Percentiles rank a stretch among this genome's conserved stretches.
These are phyloP conservation scores for Bovichtus variegatus DNA, from an alignment of 2,797 vertebrate genomes.

Conservation along the genomic window DNA sequence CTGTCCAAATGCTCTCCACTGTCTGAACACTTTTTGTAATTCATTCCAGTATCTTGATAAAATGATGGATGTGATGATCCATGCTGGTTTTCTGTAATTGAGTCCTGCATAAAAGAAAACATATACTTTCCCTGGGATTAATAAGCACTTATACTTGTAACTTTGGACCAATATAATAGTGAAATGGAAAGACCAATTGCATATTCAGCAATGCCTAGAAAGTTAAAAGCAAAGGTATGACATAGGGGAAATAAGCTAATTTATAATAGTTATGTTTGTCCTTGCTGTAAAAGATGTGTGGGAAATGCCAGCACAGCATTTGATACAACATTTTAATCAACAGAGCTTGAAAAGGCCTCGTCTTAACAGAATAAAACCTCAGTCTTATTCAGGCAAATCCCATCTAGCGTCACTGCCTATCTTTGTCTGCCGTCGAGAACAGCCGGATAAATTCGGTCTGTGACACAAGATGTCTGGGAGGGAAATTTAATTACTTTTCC, in stretches of 20 bases:
- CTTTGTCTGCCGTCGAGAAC: constrained; percentile 57
- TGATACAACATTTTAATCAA: constrained; percentile 67
- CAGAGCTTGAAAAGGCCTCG: constrained; percentile 48
- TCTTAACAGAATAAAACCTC: constrained; percentile 58
- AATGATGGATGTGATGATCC: constrained; percentile 25
- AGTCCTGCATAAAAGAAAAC: constrained; percentile 56
- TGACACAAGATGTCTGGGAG: constrained; percentile 70
- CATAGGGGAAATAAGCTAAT: constrained; percentile 19
- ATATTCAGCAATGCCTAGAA: constrained; percentile 34
- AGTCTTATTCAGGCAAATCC: constrained; percentile 56
- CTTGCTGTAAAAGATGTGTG: constrained; percentile 44
- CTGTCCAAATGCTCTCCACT: not conserved
- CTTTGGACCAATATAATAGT: constrained; percentile 62
- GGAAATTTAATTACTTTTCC: constrained; percentile 78
- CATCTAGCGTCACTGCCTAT: constrained; percentile 47
- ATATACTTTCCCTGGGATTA: constrained; percentile 54
- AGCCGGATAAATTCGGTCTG: constrained; percentile 50
- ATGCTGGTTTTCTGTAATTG: constrained; percentile 56
- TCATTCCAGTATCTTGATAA: constrained; percentile 38
- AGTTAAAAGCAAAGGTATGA: constrained; percentile 47
- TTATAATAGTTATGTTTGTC: constrained; percentile 47
- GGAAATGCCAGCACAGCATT: constrained; percentile 47
- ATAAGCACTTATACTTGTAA: constrained; percentile 45
- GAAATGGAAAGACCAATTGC: constrained; percentile 48
- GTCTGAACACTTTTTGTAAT: constrained; percentile 11